Conservation (phyloP, 2,113 vertebrate genomes). For the Engystomops pustulosus region DNA sequence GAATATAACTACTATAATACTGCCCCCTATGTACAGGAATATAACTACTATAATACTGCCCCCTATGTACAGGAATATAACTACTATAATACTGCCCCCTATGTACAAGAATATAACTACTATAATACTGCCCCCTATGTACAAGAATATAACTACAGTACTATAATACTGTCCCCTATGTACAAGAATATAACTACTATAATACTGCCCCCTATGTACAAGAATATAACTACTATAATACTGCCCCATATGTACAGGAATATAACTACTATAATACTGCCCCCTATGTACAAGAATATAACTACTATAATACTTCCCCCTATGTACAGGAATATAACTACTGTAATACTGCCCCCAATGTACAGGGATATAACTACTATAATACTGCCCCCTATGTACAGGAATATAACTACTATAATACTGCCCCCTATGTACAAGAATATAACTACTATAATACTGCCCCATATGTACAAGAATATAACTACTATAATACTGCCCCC, state of each 20-base stretch:
- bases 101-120: not conserved
- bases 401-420: not conserved
- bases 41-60: not conserved
- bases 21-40: too few species aligned
- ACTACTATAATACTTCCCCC: not conserved
- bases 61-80: not conserved
- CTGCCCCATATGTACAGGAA: too few species aligned
- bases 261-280: too few species aligned
- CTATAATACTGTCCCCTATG: not conserved
- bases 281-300: not conserved
- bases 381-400: not conserved
- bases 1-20: too few species aligned
- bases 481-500: not conserved
- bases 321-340: conserved; percentile 2
- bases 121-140: not conserved
- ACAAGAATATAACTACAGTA: conserved; percentile 7
- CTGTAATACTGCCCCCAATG: not conserved
- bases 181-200: conserved; percentile 20
- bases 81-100: not conserved
- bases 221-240: too few species aligned
- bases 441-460: not conserved
- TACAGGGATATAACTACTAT: not conserved
- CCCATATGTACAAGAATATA: not conserved
- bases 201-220: not conserved
- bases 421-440: not conserved